A percentile compares a stretch with the other conserved stretches of the same genome.
Conservation (phyloP, 2,797 vertebrate genomes). For the Syngnathus rostellatus region DNA sequence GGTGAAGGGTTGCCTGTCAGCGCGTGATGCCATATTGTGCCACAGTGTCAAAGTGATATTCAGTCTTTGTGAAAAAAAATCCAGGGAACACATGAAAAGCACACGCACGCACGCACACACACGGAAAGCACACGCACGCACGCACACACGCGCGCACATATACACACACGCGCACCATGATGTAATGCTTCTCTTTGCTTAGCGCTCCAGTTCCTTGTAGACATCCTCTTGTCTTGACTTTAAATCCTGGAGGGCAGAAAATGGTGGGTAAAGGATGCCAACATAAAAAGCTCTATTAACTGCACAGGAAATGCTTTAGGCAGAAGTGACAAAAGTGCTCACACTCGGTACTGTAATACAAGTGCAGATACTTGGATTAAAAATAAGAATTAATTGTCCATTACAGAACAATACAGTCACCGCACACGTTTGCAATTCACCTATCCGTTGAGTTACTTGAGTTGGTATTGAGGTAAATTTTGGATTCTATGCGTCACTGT, state of each 20-base stretch:
- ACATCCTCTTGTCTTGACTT: slow-evolving; percentile 69
- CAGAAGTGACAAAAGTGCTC: too few relatives aligned
- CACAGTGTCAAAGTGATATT: slow-evolving; percentile 53
- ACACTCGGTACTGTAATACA: too few relatives aligned
- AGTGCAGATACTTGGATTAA: too few relatives aligned
- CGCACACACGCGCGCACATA: background rate
- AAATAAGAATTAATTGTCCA: too few relatives aligned
- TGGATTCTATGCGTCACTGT: too few relatives aligned
- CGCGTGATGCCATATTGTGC: background rate
- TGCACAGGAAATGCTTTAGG: too few relatives aligned
- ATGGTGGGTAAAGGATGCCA: slow-evolving; percentile 8
- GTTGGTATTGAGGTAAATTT: too few relatives aligned
- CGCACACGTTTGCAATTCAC: too few relatives aligned
- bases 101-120: too few relatives aligned
- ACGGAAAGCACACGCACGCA: background rate
- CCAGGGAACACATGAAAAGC: background rate
- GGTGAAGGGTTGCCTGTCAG: background rate
- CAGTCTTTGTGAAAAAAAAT: slow-evolving; percentile 36
- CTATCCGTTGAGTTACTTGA: too few relatives aligned
- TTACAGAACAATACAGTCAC: too few relatives aligned
- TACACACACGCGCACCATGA: slow-evolving; percentile 37
- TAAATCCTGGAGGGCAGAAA: slow-evolving; percentile 60
- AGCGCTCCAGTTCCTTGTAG: slow-evolving; percentile 74
- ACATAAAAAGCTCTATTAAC: background rate
- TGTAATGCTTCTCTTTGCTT: slow-evolving; percentile 34